phyloP scores from a whole-genome alignment of 2,113 vertebrate genomes.

The Macquaria ambigua region DNA sequence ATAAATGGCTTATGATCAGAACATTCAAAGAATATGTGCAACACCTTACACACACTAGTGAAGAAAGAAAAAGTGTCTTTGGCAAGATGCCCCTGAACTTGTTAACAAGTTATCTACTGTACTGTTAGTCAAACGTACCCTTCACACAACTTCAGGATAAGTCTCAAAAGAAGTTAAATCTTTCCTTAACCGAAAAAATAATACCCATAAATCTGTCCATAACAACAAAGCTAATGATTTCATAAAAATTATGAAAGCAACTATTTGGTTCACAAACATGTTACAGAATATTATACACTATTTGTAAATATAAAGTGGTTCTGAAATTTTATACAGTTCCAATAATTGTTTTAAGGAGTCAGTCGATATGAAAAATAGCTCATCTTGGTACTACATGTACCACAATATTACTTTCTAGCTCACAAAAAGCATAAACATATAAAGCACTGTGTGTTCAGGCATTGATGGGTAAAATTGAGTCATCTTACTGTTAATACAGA shows the following conservation, averaged over 20 bases:
- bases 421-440: conserved; percentile 43
- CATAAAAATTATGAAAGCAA: conserved; percentile 55
- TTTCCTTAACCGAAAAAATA: conserved; percentile 44
- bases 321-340: conserved; percentile 39
- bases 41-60: conserved; percentile 51
- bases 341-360: conserved; percentile 47
- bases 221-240: conserved; percentile 68
- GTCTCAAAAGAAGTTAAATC: conserved; percentile 35
- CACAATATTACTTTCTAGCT: conserved; percentile 48
- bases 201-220: conserved; percentile 50
- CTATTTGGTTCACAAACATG: conserved; percentile 68
- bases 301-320: conserved; percentile 75
- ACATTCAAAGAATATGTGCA: conserved; percentile 75
- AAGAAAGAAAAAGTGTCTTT: conserved; percentile 71
- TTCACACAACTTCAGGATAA: conserved; percentile 54
- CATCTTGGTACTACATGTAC: conserved; percentile 59
- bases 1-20: conserved; percentile 74
- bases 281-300: conserved; percentile 59
- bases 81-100: conserved; percentile 69
- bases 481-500: conserved; percentile 21
- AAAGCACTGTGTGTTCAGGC: conserved; percentile 63
- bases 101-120: conserved; percentile 45
- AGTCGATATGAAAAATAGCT: conserved; percentile 68
- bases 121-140: conserved; percentile 64
- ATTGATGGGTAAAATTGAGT: conserved; percentile 34